Percentiles rank a stretch among this genome's conserved stretches.
These are phyloP conservation scores for Calameuta pallipes DNA, from an alignment of 2,888 invertebrate species.

Conservation along the genomic window DNA sequence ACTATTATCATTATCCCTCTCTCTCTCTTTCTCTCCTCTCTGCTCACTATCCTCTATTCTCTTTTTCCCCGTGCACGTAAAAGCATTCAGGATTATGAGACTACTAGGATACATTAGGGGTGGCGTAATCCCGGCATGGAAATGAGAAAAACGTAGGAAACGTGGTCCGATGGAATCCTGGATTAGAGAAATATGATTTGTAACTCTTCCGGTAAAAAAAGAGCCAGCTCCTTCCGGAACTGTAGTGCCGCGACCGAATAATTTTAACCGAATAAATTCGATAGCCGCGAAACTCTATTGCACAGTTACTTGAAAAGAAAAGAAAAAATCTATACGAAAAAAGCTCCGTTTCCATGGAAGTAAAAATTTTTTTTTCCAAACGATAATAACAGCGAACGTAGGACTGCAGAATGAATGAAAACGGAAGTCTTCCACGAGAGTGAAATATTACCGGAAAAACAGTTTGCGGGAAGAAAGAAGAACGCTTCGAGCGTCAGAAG, in stretches of 20 bases:
- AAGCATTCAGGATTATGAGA: background rate
- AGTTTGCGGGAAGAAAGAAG: background rate
- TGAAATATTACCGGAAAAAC: background rate
- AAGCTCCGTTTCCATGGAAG: background rate
- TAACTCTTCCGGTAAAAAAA: background rate
- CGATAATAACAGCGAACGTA: background rate
- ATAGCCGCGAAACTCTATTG: background rate
- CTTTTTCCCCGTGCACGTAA: background rate
- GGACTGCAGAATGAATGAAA: background rate
- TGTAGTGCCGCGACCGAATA: background rate
- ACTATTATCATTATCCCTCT: no score
- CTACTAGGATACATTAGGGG: background rate
- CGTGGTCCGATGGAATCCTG: background rate
- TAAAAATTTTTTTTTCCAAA: background rate
- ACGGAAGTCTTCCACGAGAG: background rate
- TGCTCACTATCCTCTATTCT: background rate
- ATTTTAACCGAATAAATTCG: background rate
- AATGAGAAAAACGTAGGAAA: background rate
- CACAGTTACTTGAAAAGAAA: background rate
- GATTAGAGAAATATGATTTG: background rate
- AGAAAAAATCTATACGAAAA: background rate
- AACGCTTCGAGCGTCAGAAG: background rate
- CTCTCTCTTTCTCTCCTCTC: no score
- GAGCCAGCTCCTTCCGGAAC: background rate
- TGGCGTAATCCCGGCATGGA: background rate